A percentile compares a stretch with the other conserved stretches of the same genome.
Conservation (phyloP, 2,888 invertebrate species). For the Cheilosia scutellata region DNA sequence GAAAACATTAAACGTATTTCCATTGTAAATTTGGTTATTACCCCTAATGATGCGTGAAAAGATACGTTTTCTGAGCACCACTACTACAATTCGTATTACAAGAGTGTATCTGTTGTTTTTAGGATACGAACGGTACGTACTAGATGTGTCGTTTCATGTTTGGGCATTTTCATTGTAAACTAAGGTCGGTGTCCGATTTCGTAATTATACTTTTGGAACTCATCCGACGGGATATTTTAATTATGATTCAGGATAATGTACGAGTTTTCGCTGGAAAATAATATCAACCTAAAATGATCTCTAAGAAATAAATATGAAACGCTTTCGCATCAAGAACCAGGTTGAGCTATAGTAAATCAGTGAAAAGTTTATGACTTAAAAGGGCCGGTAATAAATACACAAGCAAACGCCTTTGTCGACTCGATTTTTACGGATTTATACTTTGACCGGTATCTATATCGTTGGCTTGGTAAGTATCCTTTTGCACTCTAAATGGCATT, state of each 20-base stretch:
- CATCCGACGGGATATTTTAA: slow-evolving; percentile 53
- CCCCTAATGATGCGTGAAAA: slow-evolving; percentile 57
- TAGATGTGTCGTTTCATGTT: neutral
- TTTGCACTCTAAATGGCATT: slow-evolving; percentile 18
- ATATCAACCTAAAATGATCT: neutral
- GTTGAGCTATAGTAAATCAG: too few relatives aligned
- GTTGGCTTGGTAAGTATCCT: slow-evolving; percentile 12
- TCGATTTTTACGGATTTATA: slow-evolving; percentile 62
- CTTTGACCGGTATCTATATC: slow-evolving; percentile 51
- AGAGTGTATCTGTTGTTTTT: neutral
- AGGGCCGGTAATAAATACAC: slow-evolving; percentile 25
- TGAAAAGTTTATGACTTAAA: too few relatives aligned
- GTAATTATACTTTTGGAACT: slow-evolving; percentile 40
- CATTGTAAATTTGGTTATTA: slow-evolving; percentile 42
- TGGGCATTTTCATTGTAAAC: slow-evolving; percentile 38
- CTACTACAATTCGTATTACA: neutral
- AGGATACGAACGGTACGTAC: neutral
- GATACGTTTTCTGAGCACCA: slow-evolving; percentile 51
- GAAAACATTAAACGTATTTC: slow-evolving; percentile 21
- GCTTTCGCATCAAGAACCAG: too few relatives aligned
- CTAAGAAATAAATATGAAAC: slow-evolving; percentile 36
- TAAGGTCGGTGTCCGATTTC: slow-evolving; percentile 54
- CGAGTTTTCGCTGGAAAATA: slow-evolving; percentile 28
- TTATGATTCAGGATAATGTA: slow-evolving; percentile 53
- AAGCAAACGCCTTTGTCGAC: slow-evolving; percentile 14